Base-by-base conservation (phyloP, 2,113 vertebrate species). In the Romanogobio albipinnatus region DNA sequence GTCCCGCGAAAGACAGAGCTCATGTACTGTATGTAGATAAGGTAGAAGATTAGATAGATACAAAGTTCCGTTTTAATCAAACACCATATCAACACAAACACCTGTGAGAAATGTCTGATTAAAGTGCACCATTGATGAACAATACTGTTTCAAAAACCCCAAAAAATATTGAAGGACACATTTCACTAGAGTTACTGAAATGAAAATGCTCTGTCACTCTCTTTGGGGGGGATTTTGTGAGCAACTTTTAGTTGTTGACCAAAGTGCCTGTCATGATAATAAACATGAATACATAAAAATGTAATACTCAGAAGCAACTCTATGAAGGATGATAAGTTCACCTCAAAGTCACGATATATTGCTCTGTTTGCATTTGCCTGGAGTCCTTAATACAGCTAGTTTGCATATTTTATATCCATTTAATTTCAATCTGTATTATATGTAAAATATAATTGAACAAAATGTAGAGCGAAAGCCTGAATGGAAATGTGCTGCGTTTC, bases 91-190 rank as follows among this genome's bases (percentile, higher is more conserved):
- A 76, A 82, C 81, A 86, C 81, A 64, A 62, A 83, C 74, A 78
- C 75, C 68, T 53, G 29, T 51, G 51, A 82, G 81, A 84, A 87
- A 76, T 76, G 70, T 62, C 51, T 76, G 58, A 70, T 85, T 85
- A 88, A 84, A 88, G 84, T 86, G 87, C 84, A 74, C 77, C 70
- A 77, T 84, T 84, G 71, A 79, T 49, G 73, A 56, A 78, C 39
- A 39, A 83, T 74, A 85, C n/a, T 33, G 3, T 45, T 74, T 47
- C 22, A 79, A 79, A 62, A 74, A 84, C 3, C 14, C 13, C 3
- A 51, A 36, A 77, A 68, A 4, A 19, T 17, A 66, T 19, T 9
- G 7, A 14, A 29, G 53, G n/a, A 26, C 22, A 59, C 24, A 33
- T 47, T 81, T 22, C 43, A 33, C 13, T 59, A 64, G 49, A 73